phyloP scores from a whole-genome alignment of 2,888 invertebrate species.

The Pammene fasciana region DNA sequence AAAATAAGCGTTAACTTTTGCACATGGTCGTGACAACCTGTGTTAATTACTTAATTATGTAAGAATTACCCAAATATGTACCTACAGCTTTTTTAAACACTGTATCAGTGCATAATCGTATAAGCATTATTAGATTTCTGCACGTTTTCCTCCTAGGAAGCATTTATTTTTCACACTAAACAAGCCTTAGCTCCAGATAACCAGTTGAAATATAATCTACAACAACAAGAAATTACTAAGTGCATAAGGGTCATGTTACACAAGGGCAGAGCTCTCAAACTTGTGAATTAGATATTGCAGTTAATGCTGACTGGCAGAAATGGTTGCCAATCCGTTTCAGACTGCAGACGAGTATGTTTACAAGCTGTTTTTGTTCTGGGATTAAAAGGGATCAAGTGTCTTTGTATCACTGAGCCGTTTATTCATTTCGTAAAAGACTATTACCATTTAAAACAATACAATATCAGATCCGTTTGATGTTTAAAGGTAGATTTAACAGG shows the following conservation, averaged over 20 bases:
- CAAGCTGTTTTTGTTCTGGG: neutral
- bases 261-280: neutral
- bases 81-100: neutral
- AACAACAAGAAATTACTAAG: neutral
- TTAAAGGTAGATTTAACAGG: no score
- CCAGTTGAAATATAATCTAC: neutral
- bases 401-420: no score
- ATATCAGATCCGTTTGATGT: no score
- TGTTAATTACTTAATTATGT: no score
- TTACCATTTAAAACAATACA: no score
- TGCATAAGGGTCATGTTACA: neutral
- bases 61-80: no score
- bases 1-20: no score
- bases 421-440: no score
- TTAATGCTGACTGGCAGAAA: conserved; percentile 14
- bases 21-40: no score
- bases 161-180: neutral
- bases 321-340: conserved; percentile 2
- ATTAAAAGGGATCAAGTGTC: neutral
- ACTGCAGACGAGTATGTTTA: neutral
- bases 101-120: neutral
- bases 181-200: no score
- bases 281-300: neutral
- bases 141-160: conserved; percentile 10
- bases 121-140: conserved; percentile 13